Evolutionary conservation across 1,140 invertebrate species (phyloP).

Genomic region (Apocrypta bakeri): DNA sequence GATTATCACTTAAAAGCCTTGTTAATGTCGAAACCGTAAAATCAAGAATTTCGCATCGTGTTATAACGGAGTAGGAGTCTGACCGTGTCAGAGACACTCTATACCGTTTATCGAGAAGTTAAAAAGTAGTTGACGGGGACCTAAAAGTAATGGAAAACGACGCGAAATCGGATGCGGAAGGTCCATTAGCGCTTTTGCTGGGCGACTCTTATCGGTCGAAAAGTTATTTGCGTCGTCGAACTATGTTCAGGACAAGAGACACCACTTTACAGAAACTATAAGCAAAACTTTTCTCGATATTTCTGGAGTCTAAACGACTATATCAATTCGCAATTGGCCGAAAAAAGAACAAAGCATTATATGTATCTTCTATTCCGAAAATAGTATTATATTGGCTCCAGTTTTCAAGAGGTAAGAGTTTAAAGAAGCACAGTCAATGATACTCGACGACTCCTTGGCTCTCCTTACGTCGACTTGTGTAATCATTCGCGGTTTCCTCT

Average conservation of each 20-base stretch:
- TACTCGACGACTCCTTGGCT: slow-evolving; percentile 39
- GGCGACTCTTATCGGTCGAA: slow-evolving; percentile 18
- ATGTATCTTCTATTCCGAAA: too few species aligned
- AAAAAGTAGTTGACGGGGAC: background rate
- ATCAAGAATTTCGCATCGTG: slow-evolving; percentile 4
- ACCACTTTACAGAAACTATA: background rate
- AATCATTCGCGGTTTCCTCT: background rate
- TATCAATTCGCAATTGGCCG: too few species aligned
- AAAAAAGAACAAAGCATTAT: too few species aligned
- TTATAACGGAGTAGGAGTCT: background rate
- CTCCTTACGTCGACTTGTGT: slow-evolving; percentile 24
- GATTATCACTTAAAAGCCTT: slow-evolving; percentile 41
- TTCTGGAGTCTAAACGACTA: background rate
- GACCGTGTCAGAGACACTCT: background rate
- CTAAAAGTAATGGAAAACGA: slow-evolving; percentile 28
- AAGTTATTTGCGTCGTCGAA: slow-evolving; percentile 31
- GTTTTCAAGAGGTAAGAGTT: too few species aligned
- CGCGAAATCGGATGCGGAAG: slow-evolving; percentile 27
- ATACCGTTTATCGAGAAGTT: background rate
- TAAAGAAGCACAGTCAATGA: slow-evolving; percentile 33
- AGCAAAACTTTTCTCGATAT: background rate
- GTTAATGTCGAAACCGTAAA: slow-evolving; percentile 34
- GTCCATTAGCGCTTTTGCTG: slow-evolving; percentile 5
- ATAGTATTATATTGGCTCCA: too few species aligned
- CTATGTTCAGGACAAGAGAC: background rate